Conservation (phyloP, 2,113 vertebrate genomes). For the Chaetodon auriga region DNA sequence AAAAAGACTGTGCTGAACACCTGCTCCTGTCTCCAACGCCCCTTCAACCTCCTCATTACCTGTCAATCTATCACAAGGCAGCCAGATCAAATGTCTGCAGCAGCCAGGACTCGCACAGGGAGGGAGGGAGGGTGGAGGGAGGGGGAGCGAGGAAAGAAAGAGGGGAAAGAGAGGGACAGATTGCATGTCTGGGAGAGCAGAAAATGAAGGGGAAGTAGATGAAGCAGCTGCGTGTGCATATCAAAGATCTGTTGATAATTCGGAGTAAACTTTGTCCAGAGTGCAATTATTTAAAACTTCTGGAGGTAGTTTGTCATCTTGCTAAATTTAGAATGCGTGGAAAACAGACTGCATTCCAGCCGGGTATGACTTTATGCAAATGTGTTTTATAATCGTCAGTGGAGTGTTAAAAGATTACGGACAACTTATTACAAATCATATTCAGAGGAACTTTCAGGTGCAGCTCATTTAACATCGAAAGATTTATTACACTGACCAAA, state of each 20-base stretch:
- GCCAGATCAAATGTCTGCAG: slow-evolving; percentile 82
- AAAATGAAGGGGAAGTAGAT: slow-evolving; percentile 71
- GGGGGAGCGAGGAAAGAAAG: slow-evolving; percentile 35
- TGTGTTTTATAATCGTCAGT: not conserved
- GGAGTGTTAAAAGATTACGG: not conserved
- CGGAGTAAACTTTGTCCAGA: slow-evolving; percentile 66
- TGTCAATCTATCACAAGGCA: slow-evolving; percentile 85
- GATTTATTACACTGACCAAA: not conserved
- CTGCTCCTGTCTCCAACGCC: slow-evolving; percentile 84
- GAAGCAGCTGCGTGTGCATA: slow-evolving; percentile 69
- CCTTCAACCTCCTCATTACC: slow-evolving; percentile 85
- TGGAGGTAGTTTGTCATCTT: slow-evolving; percentile 56
- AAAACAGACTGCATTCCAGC: slow-evolving; percentile 9
- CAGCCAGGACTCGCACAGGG: slow-evolving; percentile 75
- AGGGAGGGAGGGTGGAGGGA: slow-evolving; percentile 38
- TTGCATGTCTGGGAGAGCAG: slow-evolving; percentile 71
- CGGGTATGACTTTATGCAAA: slow-evolving; percentile 3
- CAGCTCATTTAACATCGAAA: not conserved
- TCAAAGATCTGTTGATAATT: slow-evolving; percentile 66
- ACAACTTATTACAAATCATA: not conserved
- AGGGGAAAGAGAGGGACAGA: slow-evolving; percentile 68
- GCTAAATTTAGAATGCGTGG: slow-evolving; percentile 46
- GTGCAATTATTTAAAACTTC: slow-evolving; percentile 57
- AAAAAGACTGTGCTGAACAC: slow-evolving; percentile 85
- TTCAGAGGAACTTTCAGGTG: not conserved